phyloP scores from a whole-genome alignment of 2,113 vertebrate genomes.

The Pagrus major region DNA sequence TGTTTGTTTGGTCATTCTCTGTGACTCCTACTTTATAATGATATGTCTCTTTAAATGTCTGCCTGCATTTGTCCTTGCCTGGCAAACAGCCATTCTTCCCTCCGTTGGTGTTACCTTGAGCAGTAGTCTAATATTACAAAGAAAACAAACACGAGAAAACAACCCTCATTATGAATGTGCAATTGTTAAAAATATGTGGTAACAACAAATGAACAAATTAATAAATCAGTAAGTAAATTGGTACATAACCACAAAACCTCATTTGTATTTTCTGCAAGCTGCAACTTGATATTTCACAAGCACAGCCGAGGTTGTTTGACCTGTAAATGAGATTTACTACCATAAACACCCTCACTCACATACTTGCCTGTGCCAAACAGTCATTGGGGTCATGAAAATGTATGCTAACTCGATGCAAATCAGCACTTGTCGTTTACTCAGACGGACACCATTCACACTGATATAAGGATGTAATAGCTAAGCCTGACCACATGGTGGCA shows the following conservation, averaged over 20 bases:
- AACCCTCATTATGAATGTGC: background rate
- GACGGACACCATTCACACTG: background rate
- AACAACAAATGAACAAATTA: background rate
- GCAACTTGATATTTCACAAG: background rate
- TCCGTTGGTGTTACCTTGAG: background rate
- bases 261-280: background rate
- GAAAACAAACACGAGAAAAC: background rate
- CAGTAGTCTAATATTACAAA: background rate
- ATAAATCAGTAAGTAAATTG: background rate
- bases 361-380: background rate
- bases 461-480: slow-evolving; percentile 28
- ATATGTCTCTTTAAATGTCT: background rate
- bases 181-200: background rate
- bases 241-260: background rate
- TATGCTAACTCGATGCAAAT: background rate
- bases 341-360: slow-evolving; percentile 9
- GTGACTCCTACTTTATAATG: background rate
- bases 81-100: background rate
- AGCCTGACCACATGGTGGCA: slow-evolving; percentile 74
- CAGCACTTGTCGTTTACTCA: background rate
- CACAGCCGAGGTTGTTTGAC: background rate
- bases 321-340: no score
- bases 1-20: background rate
- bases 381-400: background rate
- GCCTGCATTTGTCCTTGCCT: background rate